These are phyloP conservation scores for Stercorarius parasiticus DNA, from an alignment of 2,113 vertebrate genomes.

Conservation along the genomic window DNA sequence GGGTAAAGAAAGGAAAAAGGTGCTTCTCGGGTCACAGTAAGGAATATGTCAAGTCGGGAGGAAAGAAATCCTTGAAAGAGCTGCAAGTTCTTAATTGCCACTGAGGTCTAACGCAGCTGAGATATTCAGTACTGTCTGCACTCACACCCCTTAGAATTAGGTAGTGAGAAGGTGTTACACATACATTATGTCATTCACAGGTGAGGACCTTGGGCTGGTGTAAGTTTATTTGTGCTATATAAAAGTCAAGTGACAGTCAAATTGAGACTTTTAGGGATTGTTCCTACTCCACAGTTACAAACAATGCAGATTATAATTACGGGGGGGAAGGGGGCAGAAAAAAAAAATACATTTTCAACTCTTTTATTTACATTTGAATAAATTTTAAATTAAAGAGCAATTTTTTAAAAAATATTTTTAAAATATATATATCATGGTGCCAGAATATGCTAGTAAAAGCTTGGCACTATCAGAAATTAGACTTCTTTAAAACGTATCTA, in stretches of 20 bases:
- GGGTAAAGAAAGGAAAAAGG: not conserved
- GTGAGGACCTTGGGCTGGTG: not conserved
- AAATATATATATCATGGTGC: not conserved
- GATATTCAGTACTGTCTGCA: not conserved
- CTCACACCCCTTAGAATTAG: not conserved
- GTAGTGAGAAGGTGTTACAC: not conserved
- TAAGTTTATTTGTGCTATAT: not conserved
- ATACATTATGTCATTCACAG: not conserved
- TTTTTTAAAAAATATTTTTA: not conserved
- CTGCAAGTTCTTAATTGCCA: not conserved
- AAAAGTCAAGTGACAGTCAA: not conserved
- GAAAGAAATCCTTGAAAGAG: not conserved
- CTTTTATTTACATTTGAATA: not conserved
- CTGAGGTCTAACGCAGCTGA: not conserved
- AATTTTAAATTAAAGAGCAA: not conserved
- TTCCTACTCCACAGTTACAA: not conserved
- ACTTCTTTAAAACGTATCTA: not conserved
- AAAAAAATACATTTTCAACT: not conserved
- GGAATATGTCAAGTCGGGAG: not conserved
- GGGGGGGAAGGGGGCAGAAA: rapidly evolving
- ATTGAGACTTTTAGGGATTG: not conserved
- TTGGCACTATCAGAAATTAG: not conserved
- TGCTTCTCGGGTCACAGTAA: not conserved
- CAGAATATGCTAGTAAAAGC: not conserved
- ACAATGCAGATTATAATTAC: not conserved